Conservation (phyloP, 1,140 invertebrate species). For the Drosophila busckii region DNA sequence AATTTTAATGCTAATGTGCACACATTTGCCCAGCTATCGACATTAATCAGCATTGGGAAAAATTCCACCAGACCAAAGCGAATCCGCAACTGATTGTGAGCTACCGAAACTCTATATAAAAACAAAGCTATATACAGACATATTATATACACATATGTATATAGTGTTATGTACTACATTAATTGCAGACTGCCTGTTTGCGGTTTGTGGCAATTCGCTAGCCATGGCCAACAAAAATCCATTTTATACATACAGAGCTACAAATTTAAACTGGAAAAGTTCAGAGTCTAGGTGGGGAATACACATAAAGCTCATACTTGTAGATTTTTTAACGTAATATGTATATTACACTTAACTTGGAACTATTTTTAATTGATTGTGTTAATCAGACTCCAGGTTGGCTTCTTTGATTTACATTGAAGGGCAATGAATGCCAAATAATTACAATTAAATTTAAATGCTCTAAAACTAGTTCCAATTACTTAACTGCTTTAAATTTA, state of each 20-base stretch:
- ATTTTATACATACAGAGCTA: background rate
- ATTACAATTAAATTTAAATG: too few species aligned
- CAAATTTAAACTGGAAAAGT: background rate
- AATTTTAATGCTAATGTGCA: constrained; percentile 74
- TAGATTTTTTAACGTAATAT: too few species aligned
- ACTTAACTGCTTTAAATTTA: too few species aligned
- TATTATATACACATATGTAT: constrained; percentile 6
- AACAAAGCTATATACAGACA: background rate
- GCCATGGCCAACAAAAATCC: background rate
- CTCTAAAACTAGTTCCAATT: too few species aligned
- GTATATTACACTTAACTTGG: too few species aligned
- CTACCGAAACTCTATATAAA: too few species aligned
- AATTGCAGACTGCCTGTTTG: constrained; percentile 59
- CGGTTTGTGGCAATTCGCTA: constrained; percentile 28
- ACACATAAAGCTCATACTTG: too few species aligned
- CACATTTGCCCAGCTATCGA: constrained; percentile 63
- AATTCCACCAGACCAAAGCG: constrained; percentile 10
- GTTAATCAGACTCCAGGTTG: too few species aligned
- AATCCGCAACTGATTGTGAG: constrained; percentile 5
- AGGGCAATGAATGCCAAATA: too few species aligned
- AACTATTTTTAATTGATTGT: too few species aligned
- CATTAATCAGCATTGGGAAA: constrained; percentile 67
- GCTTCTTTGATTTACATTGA: too few species aligned
- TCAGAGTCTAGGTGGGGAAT: too few species aligned
- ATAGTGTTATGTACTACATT: constrained; percentile 14